Conservation (phyloP, 1,140 invertebrate species). For the Vanessa atalanta region DNA sequence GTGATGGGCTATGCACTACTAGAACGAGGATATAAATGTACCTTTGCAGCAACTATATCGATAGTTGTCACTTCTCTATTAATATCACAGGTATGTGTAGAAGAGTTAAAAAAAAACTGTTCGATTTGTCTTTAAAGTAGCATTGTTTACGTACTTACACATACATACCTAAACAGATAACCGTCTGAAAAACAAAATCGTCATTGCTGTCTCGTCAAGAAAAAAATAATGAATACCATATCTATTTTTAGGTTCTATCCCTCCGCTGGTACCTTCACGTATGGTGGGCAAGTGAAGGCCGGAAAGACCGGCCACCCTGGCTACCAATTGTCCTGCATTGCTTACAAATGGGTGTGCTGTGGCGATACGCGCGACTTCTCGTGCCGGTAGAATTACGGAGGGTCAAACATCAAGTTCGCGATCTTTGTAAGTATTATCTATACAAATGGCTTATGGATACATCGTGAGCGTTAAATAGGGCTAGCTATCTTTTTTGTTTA, state of each 20-base stretch:
- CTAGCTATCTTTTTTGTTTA: too few relatives aligned
- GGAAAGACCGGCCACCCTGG: conserved; percentile 70
- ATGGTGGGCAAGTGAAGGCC: conserved; percentile 65
- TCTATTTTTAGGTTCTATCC: conserved; percentile 72
- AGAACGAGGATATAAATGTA: conserved; percentile 82
- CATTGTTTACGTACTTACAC: too few relatives aligned
- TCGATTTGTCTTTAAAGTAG: too few relatives aligned
- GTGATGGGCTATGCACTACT: conserved; percentile 91
- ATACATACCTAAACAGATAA: too few relatives aligned
- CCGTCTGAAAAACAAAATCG: neutral
- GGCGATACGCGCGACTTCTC: conserved; percentile 93
- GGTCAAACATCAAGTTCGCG: conserved; percentile 91
- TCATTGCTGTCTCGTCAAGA: too few relatives aligned
- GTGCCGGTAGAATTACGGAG: conserved; percentile 91
- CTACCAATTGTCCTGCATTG: conserved; percentile 86
- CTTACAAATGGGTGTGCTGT: conserved; percentile 91
- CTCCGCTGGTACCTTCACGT: conserved; percentile 81
- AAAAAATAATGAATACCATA: neutral
- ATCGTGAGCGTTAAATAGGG: too few relatives aligned
- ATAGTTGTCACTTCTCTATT: conserved; percentile 87
- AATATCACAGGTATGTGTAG: conserved; percentile 84
- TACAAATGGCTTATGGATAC: neutral
- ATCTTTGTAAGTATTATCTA: conserved; percentile 77
- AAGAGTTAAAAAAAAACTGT: too few relatives aligned
- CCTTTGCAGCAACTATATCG: conserved; percentile 84